Evolutionary conservation across 2,113 vertebrate species (phyloP), one percentile per base, ranked within the genome.

Genomic region (Rhinichthys klamathensis): DNA sequence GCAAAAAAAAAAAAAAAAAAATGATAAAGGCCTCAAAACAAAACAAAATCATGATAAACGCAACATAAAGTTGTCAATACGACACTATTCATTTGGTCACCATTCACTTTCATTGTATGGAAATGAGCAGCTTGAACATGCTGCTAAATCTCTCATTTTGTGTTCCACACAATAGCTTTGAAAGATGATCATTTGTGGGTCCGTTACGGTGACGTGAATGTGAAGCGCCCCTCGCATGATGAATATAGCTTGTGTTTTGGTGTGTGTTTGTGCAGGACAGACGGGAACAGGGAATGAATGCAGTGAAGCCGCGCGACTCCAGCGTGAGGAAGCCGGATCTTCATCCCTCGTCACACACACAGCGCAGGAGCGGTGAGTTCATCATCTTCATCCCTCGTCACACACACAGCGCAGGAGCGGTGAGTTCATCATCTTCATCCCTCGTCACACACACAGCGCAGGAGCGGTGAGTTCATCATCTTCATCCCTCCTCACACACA

Each of bases 201-300:
- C 44, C 56, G 61, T 60, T 35, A 61, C 82, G 12, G 30, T 82
- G 35, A 38, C 16, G 30, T 81, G 54, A 85, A 85, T 65, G 74
- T 74, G 54, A 83, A 63, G 72, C 78, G 44, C 25, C 74, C 10
- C 41, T 79, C 61, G 58, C 51, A 56, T 63, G 61, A 32, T 82
- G 58, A 85, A 82, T 61, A 30, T 78, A 83, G 44, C 72, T 3
- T 56, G 16, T 35, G 72, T 30, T 88, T 58, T 38, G 10, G 44
- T 85, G 54, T 85, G 56, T 88, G 83, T 84, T 80, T 75, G 83
- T 75, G 67, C 82, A 60, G 80, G 56, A 83, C 80, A 79, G 75
- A 65, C 80, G 90, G 75, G 85, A 61, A 72, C 84, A 49, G 87
- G 89, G 90, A 91, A 96, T 96, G 96, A 95, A 92, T 87, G 91